These are phyloP conservation scores for Lepidurus packardi DNA, from an alignment of 1,140 invertebrate genomes.

Conservation along the genomic window DNA sequence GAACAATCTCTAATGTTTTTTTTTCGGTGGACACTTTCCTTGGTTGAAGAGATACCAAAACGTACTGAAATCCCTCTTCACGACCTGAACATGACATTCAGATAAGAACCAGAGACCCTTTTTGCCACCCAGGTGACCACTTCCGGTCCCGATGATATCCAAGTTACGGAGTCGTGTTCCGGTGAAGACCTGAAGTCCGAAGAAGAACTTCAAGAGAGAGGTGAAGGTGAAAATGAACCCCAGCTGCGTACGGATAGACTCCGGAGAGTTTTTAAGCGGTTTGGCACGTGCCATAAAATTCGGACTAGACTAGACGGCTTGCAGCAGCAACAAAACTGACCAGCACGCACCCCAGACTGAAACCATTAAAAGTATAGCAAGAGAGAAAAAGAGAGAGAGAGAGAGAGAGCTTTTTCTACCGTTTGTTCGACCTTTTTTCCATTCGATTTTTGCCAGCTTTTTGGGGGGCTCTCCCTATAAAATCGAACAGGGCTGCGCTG, in stretches of 20 bases:
- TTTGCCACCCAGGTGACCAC: conserved; percentile 16
- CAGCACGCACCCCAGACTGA: not conserved
- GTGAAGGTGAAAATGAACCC: not conserved
- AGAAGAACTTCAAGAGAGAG: not conserved
- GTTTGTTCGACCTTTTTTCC: not conserved
- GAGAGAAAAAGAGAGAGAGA: no score
- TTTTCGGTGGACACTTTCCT: no score
- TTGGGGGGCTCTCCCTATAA: not conserved
- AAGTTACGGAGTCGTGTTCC: conserved; percentile 14
- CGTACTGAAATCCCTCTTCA: no score
- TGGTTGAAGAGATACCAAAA: no score
- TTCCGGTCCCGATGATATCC: not conserved
- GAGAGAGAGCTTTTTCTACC: no score
- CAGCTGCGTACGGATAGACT: not conserved
- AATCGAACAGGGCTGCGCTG: not conserved
- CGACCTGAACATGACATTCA: no score
- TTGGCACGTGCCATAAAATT: conserved; percentile 19
- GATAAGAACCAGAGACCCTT: not conserved
- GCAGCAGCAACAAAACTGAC: not conserved
- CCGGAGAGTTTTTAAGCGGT: not conserved
- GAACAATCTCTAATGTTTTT: no score
- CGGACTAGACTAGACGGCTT: not conserved
- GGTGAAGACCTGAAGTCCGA: not conserved
- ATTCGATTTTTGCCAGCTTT: not conserved
- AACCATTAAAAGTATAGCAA: conserved; percentile 1